Evolutionary conservation across 2,113 vertebrate species (phyloP), one percentile per base, ranked within the genome.

Genomic region (Gasterosteus aculeatus): DNA sequence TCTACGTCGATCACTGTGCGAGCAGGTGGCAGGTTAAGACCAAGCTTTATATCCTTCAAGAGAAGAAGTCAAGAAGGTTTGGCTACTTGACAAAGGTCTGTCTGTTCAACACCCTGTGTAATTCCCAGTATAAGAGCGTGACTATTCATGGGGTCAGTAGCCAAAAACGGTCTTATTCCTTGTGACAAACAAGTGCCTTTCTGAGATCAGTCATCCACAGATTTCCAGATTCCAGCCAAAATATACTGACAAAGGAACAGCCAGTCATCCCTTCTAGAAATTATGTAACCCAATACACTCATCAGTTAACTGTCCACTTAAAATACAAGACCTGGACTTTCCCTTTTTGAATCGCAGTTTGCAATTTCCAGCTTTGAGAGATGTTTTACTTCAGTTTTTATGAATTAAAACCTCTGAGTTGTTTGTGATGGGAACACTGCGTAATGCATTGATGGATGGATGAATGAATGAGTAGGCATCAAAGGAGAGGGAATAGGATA

Each of bases 21-120:
- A 72, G 54, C 77, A 89, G 85, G 60, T 87, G 81, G 54, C 39
- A 69, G 53, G 44, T 54, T 80, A 74, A 87, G 49, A 75, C 72
- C 73, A 84, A 81, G 80, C 66, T 77, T 75, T 82, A 82, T 77
- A 86, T 69, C 73, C 73, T 39, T 62, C 56, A 41, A 67, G n/a
- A 68, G 62, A 63, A 39, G 66, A 66, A 83, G 38, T 81, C 15
- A 57, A 29, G 29, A 10, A 22, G 16, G 42, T 56, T 85, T 60
- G 57, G 67, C 35, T 31, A 42, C 7, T 58, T 80, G 71, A 80
- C 53, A 75, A 62, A 39, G 10, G 46, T 46, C 53, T 61, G 77
- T 59, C 38, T 65, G 42, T 49, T 72, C 31, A 59, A 68, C 51
- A 71, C 29, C 35, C 7, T 42, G 12, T 63, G 31, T 29, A 57